Base-by-base conservation (phyloP, 2,113 vertebrate species). In the Salvelinus sp. region DNA sequence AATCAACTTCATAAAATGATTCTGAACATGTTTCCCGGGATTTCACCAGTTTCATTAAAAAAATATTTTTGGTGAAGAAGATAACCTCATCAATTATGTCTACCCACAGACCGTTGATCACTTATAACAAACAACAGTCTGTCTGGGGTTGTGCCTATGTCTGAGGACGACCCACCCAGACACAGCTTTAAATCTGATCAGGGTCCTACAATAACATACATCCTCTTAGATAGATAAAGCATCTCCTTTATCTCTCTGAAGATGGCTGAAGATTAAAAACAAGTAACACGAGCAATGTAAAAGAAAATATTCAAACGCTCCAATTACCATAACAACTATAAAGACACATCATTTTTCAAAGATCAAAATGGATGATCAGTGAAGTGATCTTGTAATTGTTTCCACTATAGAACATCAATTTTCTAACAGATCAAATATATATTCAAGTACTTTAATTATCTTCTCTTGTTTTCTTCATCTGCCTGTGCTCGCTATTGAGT, bases 41-140 rank as follows among this genome's bases (percentile, higher is more conserved):
- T n/a, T 22, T 60, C 16, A 57, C 18, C 4, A 57, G 18, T 57
- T 57, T 18, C 16, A 57, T 57, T 4, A 57, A 69, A 18, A 69
- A 48, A 25, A 18, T n/a, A 47, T 18, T 27, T 71, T 28, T 71
- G 6, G 38, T 38, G 48, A n/a, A 27, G 33, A 70, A 57, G 18
- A 23, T 50, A 22, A 60, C 25, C 79, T 38, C 63, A 70, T 77
- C 58, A 81, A 77, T 81, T 66, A 30, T 12, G 16, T 44, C 14
- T 23, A 30, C 28, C 58, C 69, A 57, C 76, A 74, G 72, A 22
- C 14, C 5, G 58, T n/a, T 22, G 58, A 62, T 10, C 58, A 62
- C 18, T 44, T 1, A 10, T 10, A 44, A 44, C 38, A 44, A 5
- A 58, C 18, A 57, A 9, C 60, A 18, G 44, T 33, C 22, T 57